Evolutionary conservation across 2,113 vertebrate species (phyloP).

Genomic region (Abramis brama): DNA sequence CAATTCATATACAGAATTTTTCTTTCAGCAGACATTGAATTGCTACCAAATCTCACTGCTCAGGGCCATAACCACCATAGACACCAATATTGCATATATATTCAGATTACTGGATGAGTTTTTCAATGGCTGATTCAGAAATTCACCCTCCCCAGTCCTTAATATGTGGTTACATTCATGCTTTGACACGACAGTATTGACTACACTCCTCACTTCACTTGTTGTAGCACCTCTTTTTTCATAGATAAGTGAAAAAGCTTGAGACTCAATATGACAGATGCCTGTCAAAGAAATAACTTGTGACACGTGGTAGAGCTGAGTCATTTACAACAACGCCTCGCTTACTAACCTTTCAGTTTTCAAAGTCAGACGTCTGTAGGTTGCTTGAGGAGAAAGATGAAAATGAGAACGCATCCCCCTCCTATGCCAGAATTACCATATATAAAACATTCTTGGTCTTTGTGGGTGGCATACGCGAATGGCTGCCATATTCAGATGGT

Average conservation of each 20-base stretch:
- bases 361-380: constrained; percentile 1
- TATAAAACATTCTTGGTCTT: constrained; percentile 58
- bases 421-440: constrained; percentile 64
- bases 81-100: neutral
- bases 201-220: constrained; percentile 5
- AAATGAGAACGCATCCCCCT: neutral
- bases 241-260: constrained; percentile 26
- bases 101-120: neutral
- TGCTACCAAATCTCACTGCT: no score
- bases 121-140: constrained; percentile 18
- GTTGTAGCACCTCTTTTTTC: neutral
- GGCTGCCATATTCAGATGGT: constrained; percentile 48
- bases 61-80: neutral
- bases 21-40: neutral
- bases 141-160: neutral
- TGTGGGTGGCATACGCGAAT: constrained; percentile 61
- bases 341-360: constrained; percentile 20
- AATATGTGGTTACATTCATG: neutral
- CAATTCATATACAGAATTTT: neutral
- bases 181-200: constrained; percentile 20
- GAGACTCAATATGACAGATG: constrained; percentile 39
- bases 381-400: constrained; percentile 27
- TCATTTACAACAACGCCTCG: constrained; percentile 32
- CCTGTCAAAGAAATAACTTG: constrained; percentile 48
- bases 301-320: constrained; percentile 27